These are phyloP conservation scores for Cavia aperea DNA, from an alignment of 2,113 vertebrate species.

Conservation along the genomic window DNA sequence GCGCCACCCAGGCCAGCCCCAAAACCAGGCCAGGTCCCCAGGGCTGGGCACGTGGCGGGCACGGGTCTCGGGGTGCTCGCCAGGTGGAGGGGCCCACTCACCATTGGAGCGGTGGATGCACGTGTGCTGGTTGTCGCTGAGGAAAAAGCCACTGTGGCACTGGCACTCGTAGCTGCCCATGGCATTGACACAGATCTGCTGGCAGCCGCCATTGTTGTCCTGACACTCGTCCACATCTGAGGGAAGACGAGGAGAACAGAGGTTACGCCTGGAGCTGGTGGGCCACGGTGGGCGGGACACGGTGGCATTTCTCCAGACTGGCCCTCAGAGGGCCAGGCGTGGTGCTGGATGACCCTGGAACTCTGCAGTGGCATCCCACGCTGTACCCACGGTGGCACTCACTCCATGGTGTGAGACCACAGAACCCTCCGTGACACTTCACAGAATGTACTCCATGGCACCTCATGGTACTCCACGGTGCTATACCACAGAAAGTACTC, in stretches of 20 bases:
- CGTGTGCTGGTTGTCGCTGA: slow-evolving; percentile 98
- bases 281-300: background rate
- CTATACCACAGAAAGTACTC: no score
- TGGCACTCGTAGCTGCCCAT: slow-evolving; percentile 98
- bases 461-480: no score
- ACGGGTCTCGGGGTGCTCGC: rapidly evolving
- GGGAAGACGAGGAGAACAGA: background rate
- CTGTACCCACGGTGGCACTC: no score
- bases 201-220: slow-evolving; percentile 97
- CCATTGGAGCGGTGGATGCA: slow-evolving; percentile 97
- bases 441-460: no score
- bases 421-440: no score
- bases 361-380: no score
- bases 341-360: no score
- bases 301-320: background rate
- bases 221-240: slow-evolving; percentile 94
- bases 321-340: no score
- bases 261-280: background rate
- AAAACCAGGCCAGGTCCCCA: rapidly evolving
- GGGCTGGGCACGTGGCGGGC: rapidly evolving
- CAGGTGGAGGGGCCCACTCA: slow-evolving; percentile 71
- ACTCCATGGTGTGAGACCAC: no score
- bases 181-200: slow-evolving; percentile 95
- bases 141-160: slow-evolving; percentile 92
- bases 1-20: background rate